A percentile compares a stretch with the other conserved stretches of the same genome.
phyloP scores from a whole-genome alignment of 2,113 vertebrate species.

The Chiloscyllium plagiosum region DNA sequence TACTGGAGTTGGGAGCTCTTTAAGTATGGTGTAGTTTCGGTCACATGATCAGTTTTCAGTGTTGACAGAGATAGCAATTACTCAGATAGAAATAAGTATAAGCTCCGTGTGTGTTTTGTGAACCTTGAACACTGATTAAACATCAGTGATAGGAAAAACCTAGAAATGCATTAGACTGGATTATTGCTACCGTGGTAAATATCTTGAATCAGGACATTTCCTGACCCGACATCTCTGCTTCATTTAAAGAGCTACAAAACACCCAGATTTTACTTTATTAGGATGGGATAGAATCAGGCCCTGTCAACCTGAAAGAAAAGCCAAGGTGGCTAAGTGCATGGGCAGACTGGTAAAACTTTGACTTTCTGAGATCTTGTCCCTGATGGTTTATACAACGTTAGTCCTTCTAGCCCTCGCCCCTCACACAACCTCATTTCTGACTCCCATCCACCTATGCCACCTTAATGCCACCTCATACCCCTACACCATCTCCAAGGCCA shows the following conservation, averaged over 20 bases:
- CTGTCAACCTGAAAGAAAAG: background rate
- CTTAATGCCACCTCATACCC: no score
- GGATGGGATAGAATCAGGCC: no score
- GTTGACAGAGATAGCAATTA: background rate
- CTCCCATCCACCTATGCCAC: no score
- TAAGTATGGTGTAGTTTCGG: background rate
- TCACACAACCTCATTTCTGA: no score
- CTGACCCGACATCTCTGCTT: no score
- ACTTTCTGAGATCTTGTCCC: background rate
- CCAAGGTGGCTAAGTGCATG: background rate
- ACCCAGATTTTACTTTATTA: no score
- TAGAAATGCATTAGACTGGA: background rate
- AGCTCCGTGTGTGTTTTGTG: background rate
- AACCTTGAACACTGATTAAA: background rate
- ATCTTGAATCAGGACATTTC: no score
- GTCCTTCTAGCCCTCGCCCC: no score
- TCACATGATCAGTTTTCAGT: background rate
- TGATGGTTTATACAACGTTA: background rate
- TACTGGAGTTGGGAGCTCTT: background rate
- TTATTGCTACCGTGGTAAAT: background rate
- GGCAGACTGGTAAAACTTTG: background rate
- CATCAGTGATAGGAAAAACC: background rate
- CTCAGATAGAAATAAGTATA: background rate
- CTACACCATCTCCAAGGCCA: no score
- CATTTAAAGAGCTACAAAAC: no score